These are phyloP conservation scores for Thalassoma bifasciatum DNA, from an alignment of 2,113 vertebrate species.

Conservation along the genomic window DNA sequence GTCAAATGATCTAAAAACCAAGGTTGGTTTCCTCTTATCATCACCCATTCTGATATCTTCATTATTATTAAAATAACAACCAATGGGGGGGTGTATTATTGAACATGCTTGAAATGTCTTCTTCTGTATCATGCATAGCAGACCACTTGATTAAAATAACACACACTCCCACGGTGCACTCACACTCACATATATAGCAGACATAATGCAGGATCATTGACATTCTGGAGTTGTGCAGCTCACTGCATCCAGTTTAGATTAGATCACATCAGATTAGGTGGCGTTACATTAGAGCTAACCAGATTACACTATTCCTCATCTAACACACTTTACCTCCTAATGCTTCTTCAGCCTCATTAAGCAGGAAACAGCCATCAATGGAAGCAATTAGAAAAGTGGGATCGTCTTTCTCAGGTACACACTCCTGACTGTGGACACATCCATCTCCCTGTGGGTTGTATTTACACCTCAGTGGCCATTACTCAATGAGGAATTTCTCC, in stretches of 20 bases:
- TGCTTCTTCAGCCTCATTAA: conserved; percentile 61
- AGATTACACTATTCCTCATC: conserved; percentile 70
- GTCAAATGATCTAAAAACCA: not conserved
- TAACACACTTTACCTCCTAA: conserved; percentile 58
- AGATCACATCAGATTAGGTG: conserved; percentile 69
- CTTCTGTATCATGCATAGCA: conserved; percentile 1
- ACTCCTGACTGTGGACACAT: conserved; percentile 4
- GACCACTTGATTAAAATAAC: conserved; percentile 27
- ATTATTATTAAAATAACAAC: conserved; percentile 21
- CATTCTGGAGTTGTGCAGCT: conserved; percentile 3
- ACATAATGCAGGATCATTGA: conserved; percentile 45
- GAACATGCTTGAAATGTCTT: conserved; percentile 37
- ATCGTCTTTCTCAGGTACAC: conserved; percentile 38
- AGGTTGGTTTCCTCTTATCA: too few species aligned
- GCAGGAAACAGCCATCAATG: conserved; percentile 50
- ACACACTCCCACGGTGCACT: too few species aligned
- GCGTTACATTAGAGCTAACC: conserved; percentile 71
- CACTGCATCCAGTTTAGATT: conserved; percentile 56
- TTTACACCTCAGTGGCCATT: conserved; percentile 28
- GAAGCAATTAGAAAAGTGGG: conserved; percentile 50
- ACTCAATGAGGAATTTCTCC: conserved; percentile 37
- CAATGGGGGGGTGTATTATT: conserved; percentile 2
- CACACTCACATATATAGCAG: not conserved
- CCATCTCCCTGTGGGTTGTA: conserved; percentile 30
- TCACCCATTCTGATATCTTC: not conserved